These are phyloP conservation scores for Melikaiella ostensackeni DNA, from an alignment of 2,888 invertebrate species.

Conservation along the genomic window DNA sequence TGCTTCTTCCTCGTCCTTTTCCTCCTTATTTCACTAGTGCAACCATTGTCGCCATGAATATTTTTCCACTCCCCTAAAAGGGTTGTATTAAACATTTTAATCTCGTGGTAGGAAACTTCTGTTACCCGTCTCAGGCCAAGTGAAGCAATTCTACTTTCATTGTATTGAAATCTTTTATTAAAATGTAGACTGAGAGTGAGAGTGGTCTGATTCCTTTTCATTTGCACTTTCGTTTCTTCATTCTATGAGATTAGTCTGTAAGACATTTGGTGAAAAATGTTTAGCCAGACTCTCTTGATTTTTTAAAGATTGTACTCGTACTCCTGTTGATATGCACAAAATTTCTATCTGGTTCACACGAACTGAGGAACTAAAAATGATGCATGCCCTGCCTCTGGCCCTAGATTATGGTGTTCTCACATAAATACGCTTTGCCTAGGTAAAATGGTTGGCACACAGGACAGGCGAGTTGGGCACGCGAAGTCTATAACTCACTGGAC, in stretches of 20 bases:
- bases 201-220: slow-evolving; percentile 28
- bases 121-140: slow-evolving; percentile 29
- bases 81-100: slow-evolving; percentile 66
- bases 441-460: neutral
- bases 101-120: slow-evolving; percentile 48
- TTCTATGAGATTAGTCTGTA: neutral
- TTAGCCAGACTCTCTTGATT: too few species aligned
- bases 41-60: slow-evolving; percentile 51
- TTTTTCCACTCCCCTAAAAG: slow-evolving; percentile 55
- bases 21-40: slow-evolving; percentile 33
- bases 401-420: slow-evolving; percentile 3
- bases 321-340: neutral
- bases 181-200: slow-evolving; percentile 3
- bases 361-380: neutral
- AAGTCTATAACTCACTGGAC: neutral
- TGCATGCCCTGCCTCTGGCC: neutral
- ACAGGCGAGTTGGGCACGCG: neutral
- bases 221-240: slow-evolving; percentile 1
- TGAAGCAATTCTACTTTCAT: slow-evolving; percentile 29
- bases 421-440: neutral
- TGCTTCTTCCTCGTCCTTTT: slow-evolving; percentile 47
- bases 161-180: slow-evolving; percentile 26
- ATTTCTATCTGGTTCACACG: neutral
- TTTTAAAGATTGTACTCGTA: neutral
- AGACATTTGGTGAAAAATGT: too few species aligned